These are phyloP conservation scores for Perca schrenkii DNA, from an alignment of 2,113 vertebrate genomes.

Conservation along the genomic window DNA sequence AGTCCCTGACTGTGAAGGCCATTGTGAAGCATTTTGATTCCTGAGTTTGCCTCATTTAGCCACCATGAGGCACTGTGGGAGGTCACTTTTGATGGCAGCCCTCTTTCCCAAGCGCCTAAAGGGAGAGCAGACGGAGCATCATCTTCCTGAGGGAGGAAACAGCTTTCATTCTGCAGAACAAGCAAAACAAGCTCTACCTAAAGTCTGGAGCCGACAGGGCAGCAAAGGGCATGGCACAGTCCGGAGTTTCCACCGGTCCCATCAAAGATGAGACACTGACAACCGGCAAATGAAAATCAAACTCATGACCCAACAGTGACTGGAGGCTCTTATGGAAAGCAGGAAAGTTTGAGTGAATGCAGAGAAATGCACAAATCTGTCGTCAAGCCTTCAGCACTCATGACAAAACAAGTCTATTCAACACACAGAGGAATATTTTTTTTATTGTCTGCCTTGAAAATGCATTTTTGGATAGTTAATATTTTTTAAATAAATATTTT, in stretches of 20 bases:
- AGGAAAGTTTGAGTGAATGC: constrained; percentile 36
- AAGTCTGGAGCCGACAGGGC: constrained; percentile 42
- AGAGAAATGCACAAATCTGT: constrained; percentile 23
- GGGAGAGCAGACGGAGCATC: constrained; percentile 53
- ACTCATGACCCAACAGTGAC: constrained; percentile 39
- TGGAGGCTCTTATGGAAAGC: neutral
- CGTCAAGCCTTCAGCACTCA: neutral
- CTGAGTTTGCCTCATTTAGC: constrained; percentile 51
- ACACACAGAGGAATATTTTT: neutral
- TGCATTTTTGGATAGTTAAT: neutral
- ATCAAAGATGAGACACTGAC: constrained; percentile 43
- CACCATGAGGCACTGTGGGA: constrained; percentile 61
- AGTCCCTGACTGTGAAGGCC: constrained; percentile 12
- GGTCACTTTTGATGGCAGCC: constrained; percentile 50
- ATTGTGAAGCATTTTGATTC: constrained; percentile 4
- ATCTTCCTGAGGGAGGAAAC: constrained; percentile 81
- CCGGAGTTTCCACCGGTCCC: constrained; percentile 59
- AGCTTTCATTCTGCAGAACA: constrained; percentile 72
- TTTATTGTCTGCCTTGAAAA: neutral
- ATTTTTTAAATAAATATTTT: neutral
- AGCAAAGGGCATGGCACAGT: constrained; percentile 63
- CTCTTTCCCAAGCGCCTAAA: constrained; percentile 33
- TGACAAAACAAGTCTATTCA: neutral
- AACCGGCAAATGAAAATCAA: constrained; percentile 25
- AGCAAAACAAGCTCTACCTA: constrained; percentile 74